Percentiles rank a stretch among this genome's conserved stretches.
Conservation (phyloP, 2,888 invertebrate genomes). For the Lysandra coridon region DNA sequence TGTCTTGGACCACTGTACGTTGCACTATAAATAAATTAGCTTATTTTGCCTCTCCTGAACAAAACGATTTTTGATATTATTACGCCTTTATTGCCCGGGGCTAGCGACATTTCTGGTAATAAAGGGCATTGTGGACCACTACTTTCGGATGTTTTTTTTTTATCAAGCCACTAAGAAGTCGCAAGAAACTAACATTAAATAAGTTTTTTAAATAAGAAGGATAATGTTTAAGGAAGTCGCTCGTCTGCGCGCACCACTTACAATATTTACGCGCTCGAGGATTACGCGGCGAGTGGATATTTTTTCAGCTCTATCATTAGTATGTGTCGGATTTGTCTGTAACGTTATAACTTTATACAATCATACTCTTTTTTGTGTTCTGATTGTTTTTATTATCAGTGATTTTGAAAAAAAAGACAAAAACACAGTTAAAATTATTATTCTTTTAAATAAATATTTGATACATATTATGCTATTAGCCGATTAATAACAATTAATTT, state of each 20-base stretch:
- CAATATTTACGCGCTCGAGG: conserved; percentile 14
- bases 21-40: too few relatives aligned
- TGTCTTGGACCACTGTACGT: too few relatives aligned
- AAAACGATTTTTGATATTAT: too few relatives aligned
- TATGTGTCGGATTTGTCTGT: conserved; percentile 11
- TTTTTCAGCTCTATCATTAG: conserved; percentile 4
- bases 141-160: too few relatives aligned
- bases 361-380: neutral
- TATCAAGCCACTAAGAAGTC: neutral
- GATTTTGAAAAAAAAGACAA: neutral
- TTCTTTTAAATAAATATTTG: neutral
- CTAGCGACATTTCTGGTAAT: too few relatives aligned
- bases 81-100: too few relatives aligned
- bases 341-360: neutral
- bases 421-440: neutral
- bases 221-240: neutral
- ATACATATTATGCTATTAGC: neutral
- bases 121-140: too few relatives aligned
- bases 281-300: conserved; percentile 4
- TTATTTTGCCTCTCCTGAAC: too few relatives aligned
- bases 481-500: too few relatives aligned
- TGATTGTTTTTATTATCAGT: neutral
- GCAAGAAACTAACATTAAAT: too few relatives aligned
- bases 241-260: conserved; percentile 1
- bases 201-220: too few relatives aligned